phyloP scores from a whole-genome alignment of 2,888 invertebrate genomes.

The Cerastis leucographa region DNA sequence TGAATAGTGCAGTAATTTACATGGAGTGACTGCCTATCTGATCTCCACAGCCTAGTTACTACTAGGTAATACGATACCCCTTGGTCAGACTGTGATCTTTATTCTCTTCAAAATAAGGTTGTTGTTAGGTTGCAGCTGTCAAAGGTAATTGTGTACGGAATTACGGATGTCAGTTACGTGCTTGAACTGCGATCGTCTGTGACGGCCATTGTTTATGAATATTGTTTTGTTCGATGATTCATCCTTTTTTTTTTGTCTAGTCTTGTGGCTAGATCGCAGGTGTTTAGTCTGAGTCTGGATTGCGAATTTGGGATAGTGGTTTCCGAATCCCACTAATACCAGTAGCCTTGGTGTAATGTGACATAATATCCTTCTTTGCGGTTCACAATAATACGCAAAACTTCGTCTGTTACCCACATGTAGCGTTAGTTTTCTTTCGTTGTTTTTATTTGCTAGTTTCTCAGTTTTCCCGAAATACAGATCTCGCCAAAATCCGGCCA shows the following conservation, averaged over 20 bases:
- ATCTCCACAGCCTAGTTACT: background rate
- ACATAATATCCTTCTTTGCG: background rate
- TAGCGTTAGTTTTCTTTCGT: background rate
- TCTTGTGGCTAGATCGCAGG: constrained; percentile 14
- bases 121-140: background rate
- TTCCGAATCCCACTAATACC: background rate
- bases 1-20: background rate
- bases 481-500: background rate
- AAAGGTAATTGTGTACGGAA: constrained; percentile 27
- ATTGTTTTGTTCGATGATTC: constrained; percentile 50
- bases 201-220: constrained; percentile 57
- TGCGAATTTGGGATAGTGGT: background rate
- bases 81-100: background rate
- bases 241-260: constrained; percentile 57
- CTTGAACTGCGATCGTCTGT: constrained; percentile 60
- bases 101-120: background rate
- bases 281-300: constrained; percentile 19
- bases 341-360: background rate
- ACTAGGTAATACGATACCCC: background rate
- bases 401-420: background rate
- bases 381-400: background rate
- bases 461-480: background rate
- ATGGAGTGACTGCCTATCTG: background rate
- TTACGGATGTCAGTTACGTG: constrained; percentile 76
- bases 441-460: background rate